These are phyloP conservation scores for Diglossa cyanea DNA, from an alignment of 2,797 vertebrate species.

Conservation along the genomic window DNA sequence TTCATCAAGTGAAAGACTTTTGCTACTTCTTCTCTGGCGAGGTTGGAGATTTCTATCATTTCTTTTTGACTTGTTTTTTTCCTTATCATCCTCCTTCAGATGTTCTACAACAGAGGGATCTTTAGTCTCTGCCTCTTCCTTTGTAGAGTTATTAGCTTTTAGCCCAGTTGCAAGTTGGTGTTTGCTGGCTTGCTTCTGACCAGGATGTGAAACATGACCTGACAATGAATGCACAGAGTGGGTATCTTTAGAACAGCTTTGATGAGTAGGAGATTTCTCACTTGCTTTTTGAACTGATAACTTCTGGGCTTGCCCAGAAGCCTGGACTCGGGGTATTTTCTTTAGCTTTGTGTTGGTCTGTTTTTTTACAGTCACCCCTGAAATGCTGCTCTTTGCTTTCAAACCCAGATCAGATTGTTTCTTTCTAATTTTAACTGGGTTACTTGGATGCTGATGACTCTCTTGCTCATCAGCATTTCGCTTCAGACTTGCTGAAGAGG, in stretches of 20 bases:
- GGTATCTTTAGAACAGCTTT: conserved; percentile 68
- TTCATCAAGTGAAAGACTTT: conserved; percentile 91
- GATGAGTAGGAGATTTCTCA: conserved; percentile 65
- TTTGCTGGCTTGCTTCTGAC: conserved; percentile 71
- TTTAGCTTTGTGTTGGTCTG: conserved; percentile 49
- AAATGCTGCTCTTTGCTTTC: conserved; percentile 57
- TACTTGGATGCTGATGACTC: conserved; percentile 71
- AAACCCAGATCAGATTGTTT: conserved; percentile 67
- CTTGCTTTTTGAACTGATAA: conserved; percentile 65
- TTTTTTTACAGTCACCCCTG: conserved; percentile 70
- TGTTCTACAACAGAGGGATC: conserved; percentile 50
- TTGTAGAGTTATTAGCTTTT: conserved; percentile 71
- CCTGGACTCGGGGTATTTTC: conserved; percentile 71
- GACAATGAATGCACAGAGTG: conserved; percentile 56
- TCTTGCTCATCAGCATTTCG: conserved; percentile 74
- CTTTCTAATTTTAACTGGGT: conserved; percentile 84
- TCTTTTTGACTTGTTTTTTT: conserved; percentile 86
- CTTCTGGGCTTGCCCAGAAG: conserved; percentile 66
- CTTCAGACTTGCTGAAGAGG: conserved; percentile 74
- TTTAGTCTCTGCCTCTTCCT: conserved; percentile 77
- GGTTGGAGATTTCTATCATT: conserved; percentile 84
- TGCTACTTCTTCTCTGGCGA: conserved; percentile 85
- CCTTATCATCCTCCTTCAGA: conserved; percentile 80
- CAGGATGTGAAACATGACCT: conserved; percentile 63
- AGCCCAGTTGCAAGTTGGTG: conserved; percentile 17